Base-by-base conservation (phyloP, 1,140 invertebrate species). In the Lucilia cuprina region DNA sequence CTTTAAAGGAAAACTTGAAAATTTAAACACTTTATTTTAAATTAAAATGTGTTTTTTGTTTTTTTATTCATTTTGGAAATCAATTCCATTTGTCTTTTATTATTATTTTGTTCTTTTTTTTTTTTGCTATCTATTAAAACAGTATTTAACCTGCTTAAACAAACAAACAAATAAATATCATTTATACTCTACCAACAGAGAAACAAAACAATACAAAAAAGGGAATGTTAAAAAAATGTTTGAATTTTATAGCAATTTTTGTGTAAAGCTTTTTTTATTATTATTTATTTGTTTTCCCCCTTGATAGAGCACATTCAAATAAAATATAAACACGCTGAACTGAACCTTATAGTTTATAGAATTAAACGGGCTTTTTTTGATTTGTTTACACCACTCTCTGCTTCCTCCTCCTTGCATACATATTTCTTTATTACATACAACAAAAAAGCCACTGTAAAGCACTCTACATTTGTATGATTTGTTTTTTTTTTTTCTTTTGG, bases 301-400 rank as follows among this genome's bases (percentile, higher is more conserved):
- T 70, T 70, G 65, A 70, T 70, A 70, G 65, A 30, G 25, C 25
- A 30, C 19, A 70, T 70, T 70, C 65, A 70, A 70, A 70, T 70
- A n/a, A n/a, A n/a, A 5, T 70, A 70, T 70, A 70, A 70, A 70
- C 21, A 70, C 21, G 25, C 65, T 70, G 65, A 60, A 60, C 55
- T 60, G n/a, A 70, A 70, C 50, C 50, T 55, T 55, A 55, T 70
- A 70, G n/a, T 21, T 9, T n/a, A 70, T 70, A 21, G 65, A 70
- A 70, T 70, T 70, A 70, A 70, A 70, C 65, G 65, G 65, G 65
- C 65, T 21, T 70, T 70, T 60, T 60, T 70, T 14, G 50, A 25
- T 70, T 70, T 70, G 50, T 70, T 70, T 70, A 55, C 50, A 8
- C 50, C 50, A 5, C 50, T 12, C 50, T 17, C 9, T 55, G 7